Evolutionary conservation across 2,888 invertebrate species (phyloP).

Genomic region (Aleiodes testaceus): DNA sequence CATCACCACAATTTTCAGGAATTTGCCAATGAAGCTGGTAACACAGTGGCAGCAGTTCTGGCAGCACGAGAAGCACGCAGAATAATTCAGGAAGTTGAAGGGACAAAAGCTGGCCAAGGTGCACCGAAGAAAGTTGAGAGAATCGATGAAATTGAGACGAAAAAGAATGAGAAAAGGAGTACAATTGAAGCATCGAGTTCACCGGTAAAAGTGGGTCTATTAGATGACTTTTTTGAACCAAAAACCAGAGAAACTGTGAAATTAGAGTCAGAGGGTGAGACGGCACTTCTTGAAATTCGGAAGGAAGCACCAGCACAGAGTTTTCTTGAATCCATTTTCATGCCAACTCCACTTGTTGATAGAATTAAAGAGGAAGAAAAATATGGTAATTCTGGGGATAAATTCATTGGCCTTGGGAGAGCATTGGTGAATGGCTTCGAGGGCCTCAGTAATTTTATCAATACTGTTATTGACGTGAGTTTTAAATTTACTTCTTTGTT

Average conservation of each 20-base stretch:
- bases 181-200: neutral
- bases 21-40: slow-evolving; percentile 58
- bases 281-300: slow-evolving; percentile 60
- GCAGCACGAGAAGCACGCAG: slow-evolving; percentile 49
- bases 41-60: slow-evolving; percentile 58
- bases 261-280: slow-evolving; percentile 60
- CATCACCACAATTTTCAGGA: slow-evolving; percentile 53
- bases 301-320: slow-evolving; percentile 53
- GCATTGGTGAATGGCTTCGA: slow-evolving; percentile 81
- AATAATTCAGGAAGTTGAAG: slow-evolving; percentile 29
- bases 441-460: slow-evolving; percentile 79
- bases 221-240: slow-evolving; percentile 47
- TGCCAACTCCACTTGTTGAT: slow-evolving; percentile 83
- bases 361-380: slow-evolving; percentile 85
- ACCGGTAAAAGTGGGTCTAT: slow-evolving; percentile 36
- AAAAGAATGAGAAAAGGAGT: slow-evolving; percentile 30
- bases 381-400: slow-evolving; percentile 85
- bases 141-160: neutral
- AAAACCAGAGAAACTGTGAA: slow-evolving; percentile 59
- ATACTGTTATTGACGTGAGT: slow-evolving; percentile 78
- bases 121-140: neutral
- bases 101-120: neutral
- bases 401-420: slow-evolving; percentile 78
- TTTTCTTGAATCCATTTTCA: slow-evolving; percentile 61
- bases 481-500: neutral